These are phyloP conservation scores for Eonycteris spelaea DNA, from an alignment of 2,113 vertebrate species.

Conservation along the genomic window DNA sequence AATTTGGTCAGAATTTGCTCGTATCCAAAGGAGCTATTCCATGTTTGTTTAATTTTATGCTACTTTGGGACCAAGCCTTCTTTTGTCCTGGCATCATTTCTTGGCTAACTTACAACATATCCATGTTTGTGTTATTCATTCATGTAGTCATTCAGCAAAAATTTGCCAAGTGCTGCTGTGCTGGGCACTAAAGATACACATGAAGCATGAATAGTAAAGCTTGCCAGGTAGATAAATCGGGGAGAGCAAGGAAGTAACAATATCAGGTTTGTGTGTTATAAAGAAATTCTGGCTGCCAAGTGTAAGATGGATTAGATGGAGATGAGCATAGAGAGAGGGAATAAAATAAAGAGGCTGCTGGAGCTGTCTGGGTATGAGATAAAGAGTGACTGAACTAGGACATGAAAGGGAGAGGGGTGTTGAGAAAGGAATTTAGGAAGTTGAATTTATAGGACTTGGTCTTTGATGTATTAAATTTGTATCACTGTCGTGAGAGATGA, in stretches of 20 bases:
- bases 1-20: background rate
- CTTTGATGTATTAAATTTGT: constrained; percentile 8
- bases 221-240: background rate
- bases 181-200: background rate
- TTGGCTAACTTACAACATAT: background rate
- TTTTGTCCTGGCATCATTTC: background rate
- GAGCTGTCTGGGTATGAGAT: background rate
- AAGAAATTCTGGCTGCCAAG: background rate
- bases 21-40: background rate
- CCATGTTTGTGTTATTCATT: background rate
- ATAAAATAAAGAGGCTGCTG: background rate
- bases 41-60: background rate
- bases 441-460: background rate
- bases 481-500: background rate
- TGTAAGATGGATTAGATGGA: background rate
- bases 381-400: background rate
- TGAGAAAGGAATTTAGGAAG: background rate
- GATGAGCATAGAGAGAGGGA: background rate
- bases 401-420: background rate
- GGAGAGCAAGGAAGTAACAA: background rate
- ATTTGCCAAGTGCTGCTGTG: background rate
- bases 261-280: background rate
- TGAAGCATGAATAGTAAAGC: background rate
- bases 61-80: background rate
- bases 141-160: background rate